Base-by-base conservation (phyloP, 1,140 invertebrate genomes). In the Mylabris phalerata region DNA sequence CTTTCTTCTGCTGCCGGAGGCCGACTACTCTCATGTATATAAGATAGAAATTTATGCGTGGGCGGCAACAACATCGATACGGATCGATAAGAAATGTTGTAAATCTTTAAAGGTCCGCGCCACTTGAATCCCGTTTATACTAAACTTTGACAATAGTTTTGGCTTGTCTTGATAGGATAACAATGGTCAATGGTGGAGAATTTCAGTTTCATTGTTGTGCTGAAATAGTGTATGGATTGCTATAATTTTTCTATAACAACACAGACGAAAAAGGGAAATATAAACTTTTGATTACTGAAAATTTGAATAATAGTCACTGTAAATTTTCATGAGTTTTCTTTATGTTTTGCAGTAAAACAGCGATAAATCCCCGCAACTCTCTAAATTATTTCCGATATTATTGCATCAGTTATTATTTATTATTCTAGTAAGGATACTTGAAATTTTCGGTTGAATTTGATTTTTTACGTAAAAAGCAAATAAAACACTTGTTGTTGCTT, bases 51-150 rank as follows among this genome's bases (percentile, higher is more conserved):
- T 60, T 60, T 60, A 60, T 60, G 51, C 54, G 58, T 47, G 51
- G 32, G 47, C 45, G 58, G 58, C 48, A 48, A 50, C 59, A 41
- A 39, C 32, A 25, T 50, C 59, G 59, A 60, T 60, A 60, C 59
- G 24, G 59, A 60, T 60, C 59, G 59, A 60, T 60, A 56, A 50
- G 26, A 48, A 41, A 50, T 56, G 59, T 56, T 60, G 50, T 60
- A 60, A 60, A 60, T 60, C 59, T 43, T 39, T 27, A 24, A 44
- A 56, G 52, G 59, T 48, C 32, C 32, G 59, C 32, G 52, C 48
- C 40, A 56, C 27, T 56, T 48, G 59, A 50, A 50, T 56, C 55
- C 7, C 32, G 32, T 32, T 7, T 4, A 32, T 32, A 3, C 32
- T 52, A 50, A 52, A 60, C 55, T 44, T 47, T 43, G 59, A 60